Evolutionary conservation across 2,888 invertebrate genomes (phyloP), one percentile per base, ranked within the genome.

Genomic region (Parochlus steinenii): DNA sequence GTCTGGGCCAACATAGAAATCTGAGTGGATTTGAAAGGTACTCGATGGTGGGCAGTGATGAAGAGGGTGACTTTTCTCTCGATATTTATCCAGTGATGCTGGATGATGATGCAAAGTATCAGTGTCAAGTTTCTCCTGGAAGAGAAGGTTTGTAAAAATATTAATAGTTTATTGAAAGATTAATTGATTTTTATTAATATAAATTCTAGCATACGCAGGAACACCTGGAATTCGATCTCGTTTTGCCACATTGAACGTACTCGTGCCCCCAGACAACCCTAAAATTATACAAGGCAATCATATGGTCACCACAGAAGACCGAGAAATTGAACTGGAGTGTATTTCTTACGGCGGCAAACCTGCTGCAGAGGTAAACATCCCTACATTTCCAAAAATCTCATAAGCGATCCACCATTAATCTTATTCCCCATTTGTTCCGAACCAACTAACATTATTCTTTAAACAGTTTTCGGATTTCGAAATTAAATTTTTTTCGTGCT

Each of bases 21-120:
- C 68, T 95, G 41, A 81, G 82, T 35, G 89, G 87, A 20, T 95
- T 83, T 58, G 86, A 89, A 39, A 69, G 95, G 36, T 95, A 95
- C 58, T 71, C 79, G 42, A 95, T 97, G 93, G 80, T 92, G 42
- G 95, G 95, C 25, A 87, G 82, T 50, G 87, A 90, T 53, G 86
- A 86, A 56, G 87, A 89, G 70, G 86, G 87, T 47, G 92, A 92
- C 56, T 93, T 74, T 60, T 89, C 89, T 11, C 61, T 93, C 54
- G 82, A 87, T 58, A 90, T 93, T 45, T 73, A 74, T 49, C 82
- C 89, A 22, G 83, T 90, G 26, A 78, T 79, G 51, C 54, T 93
- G 51, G 89, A 90, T 48, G 93, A 93, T 53, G 92, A 93, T 51
- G 92, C 85, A 3, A 69, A 71, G 45, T 93, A 87, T 59, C 86